Percentiles rank a stretch among this genome's conserved stretches.
phyloP scores from a whole-genome alignment of 2,888 invertebrate species.

The Drosophila lutescens region DNA sequence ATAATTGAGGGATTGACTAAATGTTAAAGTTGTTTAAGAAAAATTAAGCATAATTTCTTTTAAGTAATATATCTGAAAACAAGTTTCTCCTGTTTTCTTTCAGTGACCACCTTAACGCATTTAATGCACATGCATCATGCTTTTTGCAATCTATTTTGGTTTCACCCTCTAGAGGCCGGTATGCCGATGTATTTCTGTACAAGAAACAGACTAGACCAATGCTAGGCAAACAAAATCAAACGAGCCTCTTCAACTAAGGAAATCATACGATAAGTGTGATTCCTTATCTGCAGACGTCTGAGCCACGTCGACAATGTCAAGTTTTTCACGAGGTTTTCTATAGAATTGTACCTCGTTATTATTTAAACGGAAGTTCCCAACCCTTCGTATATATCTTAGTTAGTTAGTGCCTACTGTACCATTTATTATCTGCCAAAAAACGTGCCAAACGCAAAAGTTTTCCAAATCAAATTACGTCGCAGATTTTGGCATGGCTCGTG shows the following conservation, averaged over 20 bases:
- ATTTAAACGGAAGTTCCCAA: background rate
- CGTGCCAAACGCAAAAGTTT: slow-evolving; percentile 37
- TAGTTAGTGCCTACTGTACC: slow-evolving; percentile 18
- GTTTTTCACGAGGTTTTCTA: slow-evolving; percentile 2
- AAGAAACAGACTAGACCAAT: background rate
- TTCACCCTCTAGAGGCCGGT: background rate
- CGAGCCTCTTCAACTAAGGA: slow-evolving; percentile 8
- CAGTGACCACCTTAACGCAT: background rate
- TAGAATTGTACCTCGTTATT: background rate
- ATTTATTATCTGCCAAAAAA: slow-evolving; percentile 49
- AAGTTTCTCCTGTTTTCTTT: background rate
- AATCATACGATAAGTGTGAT: slow-evolving; percentile 26
- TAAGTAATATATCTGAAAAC: too few species aligned
- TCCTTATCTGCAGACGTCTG: slow-evolving; percentile 22
- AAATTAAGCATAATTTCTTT: too few species aligned
- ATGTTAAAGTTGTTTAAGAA: too few species aligned
- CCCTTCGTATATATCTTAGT: background rate
- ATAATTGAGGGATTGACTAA: too few species aligned
- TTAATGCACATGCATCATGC: background rate
- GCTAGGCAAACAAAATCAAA: background rate
- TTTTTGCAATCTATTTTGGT: slow-evolving; percentile 12
- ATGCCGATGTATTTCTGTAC: background rate
- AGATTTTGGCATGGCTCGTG: slow-evolving; percentile 45
- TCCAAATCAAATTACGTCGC: slow-evolving; percentile 51
- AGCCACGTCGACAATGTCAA: slow-evolving; percentile 14